These are phyloP conservation scores for Psephotus haematonotus DNA, from an alignment of 2,113 vertebrate species.

Conservation along the genomic window DNA sequence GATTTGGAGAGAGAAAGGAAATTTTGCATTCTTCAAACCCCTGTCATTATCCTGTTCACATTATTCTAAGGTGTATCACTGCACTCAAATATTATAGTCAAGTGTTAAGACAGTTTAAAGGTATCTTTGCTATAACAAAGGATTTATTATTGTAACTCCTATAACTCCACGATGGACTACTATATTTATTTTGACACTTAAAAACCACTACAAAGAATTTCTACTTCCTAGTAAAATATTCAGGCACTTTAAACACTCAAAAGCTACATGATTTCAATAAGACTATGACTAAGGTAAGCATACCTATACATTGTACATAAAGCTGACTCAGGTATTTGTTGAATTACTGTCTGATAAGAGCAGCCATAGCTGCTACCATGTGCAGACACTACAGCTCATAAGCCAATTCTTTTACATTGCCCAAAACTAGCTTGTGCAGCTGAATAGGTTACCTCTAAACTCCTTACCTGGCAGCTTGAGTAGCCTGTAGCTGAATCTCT, in stretches of 20 bases:
- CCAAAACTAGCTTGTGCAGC: neutral
- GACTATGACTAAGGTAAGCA: neutral
- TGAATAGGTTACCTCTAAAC: neutral
- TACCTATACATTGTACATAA: neutral
- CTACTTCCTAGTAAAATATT: neutral
- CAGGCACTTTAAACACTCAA: neutral
- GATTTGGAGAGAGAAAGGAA: neutral
- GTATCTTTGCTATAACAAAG: neutral
- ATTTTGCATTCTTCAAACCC: neutral
- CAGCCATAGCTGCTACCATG: neutral
- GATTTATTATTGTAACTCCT: neutral
- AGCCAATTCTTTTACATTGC: neutral
- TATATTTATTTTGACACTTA: neutral
- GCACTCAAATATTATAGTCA: neutral
- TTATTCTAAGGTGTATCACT: neutral
- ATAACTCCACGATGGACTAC: neutral
- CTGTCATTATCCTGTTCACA: neutral
- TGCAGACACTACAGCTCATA: neutral
- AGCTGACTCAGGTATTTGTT: neutral
- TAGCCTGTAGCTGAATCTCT: constrained; percentile 87
- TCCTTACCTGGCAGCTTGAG: constrained; percentile 88
- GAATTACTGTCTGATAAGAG: neutral
- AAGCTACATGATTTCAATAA: neutral
- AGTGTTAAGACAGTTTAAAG: neutral
- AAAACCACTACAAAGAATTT: neutral